Evolutionary conservation across 2,797 vertebrate genomes (phyloP).

Genomic region (Acridotheres tristis): DNA sequence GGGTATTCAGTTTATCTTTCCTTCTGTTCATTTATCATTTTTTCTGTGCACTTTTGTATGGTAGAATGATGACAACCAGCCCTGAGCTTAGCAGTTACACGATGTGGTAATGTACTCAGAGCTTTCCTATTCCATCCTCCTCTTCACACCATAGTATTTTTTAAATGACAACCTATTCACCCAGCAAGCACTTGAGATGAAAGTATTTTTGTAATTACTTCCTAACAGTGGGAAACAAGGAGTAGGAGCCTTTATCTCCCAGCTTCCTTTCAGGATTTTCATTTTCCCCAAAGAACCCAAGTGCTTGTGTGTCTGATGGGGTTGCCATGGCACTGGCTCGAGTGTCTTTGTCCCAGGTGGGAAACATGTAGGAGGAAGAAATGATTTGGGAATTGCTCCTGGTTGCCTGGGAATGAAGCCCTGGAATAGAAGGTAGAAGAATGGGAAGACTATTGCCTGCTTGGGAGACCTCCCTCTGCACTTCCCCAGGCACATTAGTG

Average conservation of each 20-base stretch:
- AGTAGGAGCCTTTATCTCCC: slow-evolving; percentile 73
- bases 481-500: slow-evolving; percentile 1
- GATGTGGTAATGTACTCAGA: fast-evolving
- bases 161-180: slow-evolving; percentile 57
- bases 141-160: not conserved
- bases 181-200: slow-evolving; percentile 54
- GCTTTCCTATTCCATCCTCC: not conserved
- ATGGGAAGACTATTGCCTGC: slow-evolving; percentile 63
- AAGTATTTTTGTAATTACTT: slow-evolving; percentile 80
- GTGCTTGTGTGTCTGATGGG: slow-evolving; percentile 70
- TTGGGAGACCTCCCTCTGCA: slow-evolving; percentile 36
- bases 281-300: slow-evolving; percentile 71
- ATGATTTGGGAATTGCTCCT: slow-evolving; percentile 80
- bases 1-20: not conserved
- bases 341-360: slow-evolving; percentile 85
- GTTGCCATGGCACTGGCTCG: slow-evolving; percentile 79
- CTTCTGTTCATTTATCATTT: not conserved
- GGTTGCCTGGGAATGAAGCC: slow-evolving; percentile 83
- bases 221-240: slow-evolving; percentile 72
- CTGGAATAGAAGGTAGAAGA: slow-evolving; percentile 61
- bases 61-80: not conserved
- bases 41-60: not conserved
- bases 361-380: slow-evolving; percentile 75
- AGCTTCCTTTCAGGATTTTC: slow-evolving; percentile 75
- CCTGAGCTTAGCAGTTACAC: not conserved